Evolutionary conservation across 2,797 vertebrate species (phyloP), one percentile per base, ranked within the genome.

Genomic region (Zalophus californianus): DNA sequence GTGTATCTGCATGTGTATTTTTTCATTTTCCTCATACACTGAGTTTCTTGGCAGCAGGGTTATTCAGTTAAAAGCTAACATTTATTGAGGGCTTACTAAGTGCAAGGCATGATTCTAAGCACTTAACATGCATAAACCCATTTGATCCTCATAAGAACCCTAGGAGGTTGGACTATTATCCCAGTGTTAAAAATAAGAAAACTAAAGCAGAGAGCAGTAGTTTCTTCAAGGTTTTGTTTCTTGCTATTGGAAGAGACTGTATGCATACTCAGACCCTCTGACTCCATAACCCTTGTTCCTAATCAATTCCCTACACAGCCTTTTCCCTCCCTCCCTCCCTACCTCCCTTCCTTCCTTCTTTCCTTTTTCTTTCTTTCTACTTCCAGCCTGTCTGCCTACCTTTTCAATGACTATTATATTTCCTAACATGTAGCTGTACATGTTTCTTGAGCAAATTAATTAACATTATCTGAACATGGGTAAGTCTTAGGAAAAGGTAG

Each of bases 361-460:
- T 32, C 8, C 13, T 14, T n/a, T 8, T 16, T 78, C 18, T 35
- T 7, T 9, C 35, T 8, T 20, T 32, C 27, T 23, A 13, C 52
- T 32, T 27, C 25, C 32, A 15, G 16, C 25, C 21, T 4, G 5
- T 21, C 41, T 14, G 14, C 7, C 7, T 50, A 15, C 21, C 4
- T 62, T 68, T 66, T 68, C 25, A 54, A 15, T 75, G 18, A 11
- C n/a, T 87, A 68, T 83, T 64, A 88, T 32, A 66, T 9, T 97
- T 94, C 29, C 4, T 92, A 70, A 77, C 21, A 62, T 27, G 15
- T 78, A 79, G n/a, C 41, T 82, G 0, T 20, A 35, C 7, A 3
- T 84, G 44, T 64, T 96, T 93, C 56, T 94, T 80, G 44, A 90
- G 70, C 41, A 96, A 97, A 86, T 48, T 78, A 95, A 41, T 52